Evolutionary conservation across 2,888 invertebrate genomes (phyloP).

Genomic region (Elaeidobius kamerunicus): DNA sequence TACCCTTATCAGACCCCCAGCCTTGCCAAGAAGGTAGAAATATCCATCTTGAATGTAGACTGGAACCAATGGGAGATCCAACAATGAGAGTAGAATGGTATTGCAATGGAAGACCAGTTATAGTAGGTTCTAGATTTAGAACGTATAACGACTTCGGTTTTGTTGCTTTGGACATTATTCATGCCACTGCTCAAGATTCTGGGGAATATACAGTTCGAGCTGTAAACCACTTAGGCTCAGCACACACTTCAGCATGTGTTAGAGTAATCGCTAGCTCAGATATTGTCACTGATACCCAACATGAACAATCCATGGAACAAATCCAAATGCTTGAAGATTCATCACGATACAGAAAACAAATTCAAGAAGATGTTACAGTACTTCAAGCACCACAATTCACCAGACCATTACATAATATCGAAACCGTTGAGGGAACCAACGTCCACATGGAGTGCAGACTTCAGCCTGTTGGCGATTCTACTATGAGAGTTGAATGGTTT

Average conservation of each 20-base stretch:
- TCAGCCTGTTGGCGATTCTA: slow-evolving; percentile 87
- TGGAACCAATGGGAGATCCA: slow-evolving; percentile 95
- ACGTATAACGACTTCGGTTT: slow-evolving; percentile 97
- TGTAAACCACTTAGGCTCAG: slow-evolving; percentile 89
- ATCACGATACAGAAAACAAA: slow-evolving; percentile 65
- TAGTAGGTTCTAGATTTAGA: slow-evolving; percentile 88
- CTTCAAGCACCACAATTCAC: slow-evolving; percentile 87
- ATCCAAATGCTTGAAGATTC: slow-evolving; percentile 87
- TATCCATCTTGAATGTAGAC: slow-evolving; percentile 85
- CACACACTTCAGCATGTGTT: slow-evolving; percentile 88
- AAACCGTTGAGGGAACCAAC: slow-evolving; percentile 87
- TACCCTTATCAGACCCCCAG: slow-evolving; percentile 83
- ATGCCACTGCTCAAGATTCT: slow-evolving; percentile 89
- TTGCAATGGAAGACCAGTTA: slow-evolving; percentile 86
- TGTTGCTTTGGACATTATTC: slow-evolving; percentile 92
- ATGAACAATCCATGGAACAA: slow-evolving; percentile 88
- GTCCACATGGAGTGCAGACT: slow-evolving; percentile 89
- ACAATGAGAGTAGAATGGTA: slow-evolving; percentile 96
- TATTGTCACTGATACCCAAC: slow-evolving; percentile 84
- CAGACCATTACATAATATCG: slow-evolving; percentile 82
- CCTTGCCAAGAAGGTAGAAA: slow-evolving; percentile 85
- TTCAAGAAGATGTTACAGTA: slow-evolving; percentile 77
- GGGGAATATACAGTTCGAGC: slow-evolving; percentile 95
- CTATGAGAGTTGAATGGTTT: slow-evolving; percentile 94
- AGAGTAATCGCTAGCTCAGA: slow-evolving; percentile 79